phyloP scores from a whole-genome alignment of 2,113 vertebrate species.

The Rynchops niger region DNA sequence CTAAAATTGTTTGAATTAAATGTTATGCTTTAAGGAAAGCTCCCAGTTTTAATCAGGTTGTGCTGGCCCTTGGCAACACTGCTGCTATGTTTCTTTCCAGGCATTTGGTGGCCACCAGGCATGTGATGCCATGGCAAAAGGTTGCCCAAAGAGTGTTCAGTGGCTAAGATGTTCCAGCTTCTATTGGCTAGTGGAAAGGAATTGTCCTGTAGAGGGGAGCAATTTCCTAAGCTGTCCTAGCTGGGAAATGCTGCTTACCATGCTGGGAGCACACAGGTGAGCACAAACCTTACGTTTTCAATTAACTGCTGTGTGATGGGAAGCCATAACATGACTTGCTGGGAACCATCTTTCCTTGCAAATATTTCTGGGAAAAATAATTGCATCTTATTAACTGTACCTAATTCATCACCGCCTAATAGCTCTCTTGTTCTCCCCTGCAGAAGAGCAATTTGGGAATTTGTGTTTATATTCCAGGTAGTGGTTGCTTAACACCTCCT shows the following conservation, averaged over 20 bases:
- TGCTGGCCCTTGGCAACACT: neutral
- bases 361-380: neutral
- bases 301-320: neutral
- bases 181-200: neutral
- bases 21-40: neutral
- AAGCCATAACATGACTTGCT: neutral
- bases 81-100: neutral
- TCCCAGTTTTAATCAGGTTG: neutral
- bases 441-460: neutral
- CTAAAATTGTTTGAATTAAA: neutral
- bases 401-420: neutral
- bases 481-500: neutral
- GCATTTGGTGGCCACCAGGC: neutral
- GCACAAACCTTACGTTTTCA: neutral
- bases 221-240: neutral
- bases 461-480: constrained; percentile 24
- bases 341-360: neutral
- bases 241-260: neutral
- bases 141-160: neutral
- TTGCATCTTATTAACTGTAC: constrained; percentile 2
- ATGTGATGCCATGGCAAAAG: neutral
- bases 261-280: neutral
- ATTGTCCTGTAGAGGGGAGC: neutral
- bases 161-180: neutral
- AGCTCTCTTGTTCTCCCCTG: neutral